A percentile compares a stretch with the other conserved stretches of the same genome.
phyloP scores from a whole-genome alignment of 1,140 invertebrate genomes.

The Pseudomyrmex cubaensis region DNA sequence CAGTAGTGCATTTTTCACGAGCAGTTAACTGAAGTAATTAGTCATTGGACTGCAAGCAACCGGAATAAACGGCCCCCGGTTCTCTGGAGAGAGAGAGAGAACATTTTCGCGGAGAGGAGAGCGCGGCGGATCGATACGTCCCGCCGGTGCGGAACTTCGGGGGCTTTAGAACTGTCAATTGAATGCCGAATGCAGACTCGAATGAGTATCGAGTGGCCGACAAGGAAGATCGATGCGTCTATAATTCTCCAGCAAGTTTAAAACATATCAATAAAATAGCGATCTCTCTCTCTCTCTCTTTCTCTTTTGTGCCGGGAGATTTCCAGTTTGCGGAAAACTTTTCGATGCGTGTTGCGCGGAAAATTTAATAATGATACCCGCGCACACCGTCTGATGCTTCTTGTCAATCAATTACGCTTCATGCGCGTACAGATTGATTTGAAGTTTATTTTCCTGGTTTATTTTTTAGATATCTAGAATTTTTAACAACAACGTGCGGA shows the following conservation, averaged over 20 bases:
- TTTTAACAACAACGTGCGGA: conserved; percentile 18
- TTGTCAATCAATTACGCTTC: background rate
- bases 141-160: conserved; percentile 44
- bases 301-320: background rate
- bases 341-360: no score
- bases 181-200: conserved; percentile 30
- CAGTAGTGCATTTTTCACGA: conserved; percentile 77
- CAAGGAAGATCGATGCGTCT: conserved; percentile 39
- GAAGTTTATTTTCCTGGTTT: background rate
- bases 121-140: conserved; percentile 59
- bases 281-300: background rate
- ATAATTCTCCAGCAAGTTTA: conserved; percentile 8
- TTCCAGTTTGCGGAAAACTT: no score
- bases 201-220: conserved; percentile 41
- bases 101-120: conserved; percentile 43
- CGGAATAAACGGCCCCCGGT: conserved; percentile 66
- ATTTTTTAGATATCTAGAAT: conserved; percentile 7
- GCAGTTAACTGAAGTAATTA: conserved; percentile 75
- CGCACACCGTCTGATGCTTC: background rate
- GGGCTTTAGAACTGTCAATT: conserved; percentile 60
- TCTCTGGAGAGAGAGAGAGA: conserved; percentile 33
- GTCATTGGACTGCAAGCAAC: conserved; percentile 69
- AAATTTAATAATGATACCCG: background rate
- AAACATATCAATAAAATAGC: conserved; percentile 21
- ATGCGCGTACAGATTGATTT: background rate